Evolutionary conservation across 2,113 vertebrate species (phyloP), one percentile per base, ranked within the genome.

Genomic region (Rhizomys pruinosus): DNA sequence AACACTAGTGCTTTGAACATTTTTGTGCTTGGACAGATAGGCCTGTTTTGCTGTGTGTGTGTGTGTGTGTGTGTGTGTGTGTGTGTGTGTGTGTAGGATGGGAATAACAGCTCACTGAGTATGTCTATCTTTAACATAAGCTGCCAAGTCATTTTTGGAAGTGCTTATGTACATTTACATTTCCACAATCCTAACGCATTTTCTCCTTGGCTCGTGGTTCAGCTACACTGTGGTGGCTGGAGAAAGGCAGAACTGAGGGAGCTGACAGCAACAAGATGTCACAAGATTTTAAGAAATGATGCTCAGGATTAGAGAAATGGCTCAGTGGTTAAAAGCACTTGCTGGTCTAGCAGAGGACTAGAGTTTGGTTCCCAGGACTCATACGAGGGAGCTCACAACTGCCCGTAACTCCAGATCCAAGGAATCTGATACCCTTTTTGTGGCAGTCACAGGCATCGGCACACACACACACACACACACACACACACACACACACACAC

Each of bases 231-330:
- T 64, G 1, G 59, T 63, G 37, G 69, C 39, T 29, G 39, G 29
- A 47, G 32, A 80, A 55, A 55, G 34, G 64, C 34, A 72, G 37
- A 44, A 52, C 47, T 44, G 37, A 92, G 85, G 84, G 68, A 22
- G 17, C 0, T 6, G 57, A 25, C 8, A 47, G 72, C 19, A 85
- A 29, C 4, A 34, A 37, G 73, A 44, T 78, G 22, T 34, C 91
- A 42, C 42, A 86, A 71, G 66, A 68, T 72, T 94, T 93, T 72
- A 86, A 73, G 44, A 89, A n/a, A 92, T 13, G 22, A 23, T 4
- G 10, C 42, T 47, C 10, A 7, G 22, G 80, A 19, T 22, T 82
- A 61, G 39, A 42, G 64, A 34, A 25, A 11, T 15, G 39, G 27
- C 17, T 82, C 61, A 13, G 61, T 34, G 61, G 29, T 34, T 42